A percentile compares a stretch with the other conserved stretches of the same genome.
Conservation (phyloP, 53 echinoderm and acorn worm genomes). For the Pentamera pediparva region DNA sequence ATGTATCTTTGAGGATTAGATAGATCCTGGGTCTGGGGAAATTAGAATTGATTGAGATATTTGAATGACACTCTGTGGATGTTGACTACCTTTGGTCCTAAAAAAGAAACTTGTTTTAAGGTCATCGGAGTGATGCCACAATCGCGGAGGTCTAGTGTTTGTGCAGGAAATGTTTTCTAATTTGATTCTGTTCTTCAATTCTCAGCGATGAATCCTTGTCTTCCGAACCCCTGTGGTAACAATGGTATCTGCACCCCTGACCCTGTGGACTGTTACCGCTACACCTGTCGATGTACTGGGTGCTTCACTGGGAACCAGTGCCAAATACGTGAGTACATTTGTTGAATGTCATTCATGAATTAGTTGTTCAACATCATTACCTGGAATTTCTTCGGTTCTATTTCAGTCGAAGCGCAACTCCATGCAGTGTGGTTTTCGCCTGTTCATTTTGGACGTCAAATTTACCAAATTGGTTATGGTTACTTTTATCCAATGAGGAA, state of each 20-base stretch:
- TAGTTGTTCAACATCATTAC: not conserved
- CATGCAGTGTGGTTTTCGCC: not conserved
- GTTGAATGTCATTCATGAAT: not conserved
- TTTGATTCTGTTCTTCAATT: conserved; percentile 2
- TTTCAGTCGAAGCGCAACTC: not conserved
- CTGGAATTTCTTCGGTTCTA: not conserved
- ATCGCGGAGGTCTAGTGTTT: too few species aligned
- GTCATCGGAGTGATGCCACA: too few species aligned
- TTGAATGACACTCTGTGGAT: too few species aligned
- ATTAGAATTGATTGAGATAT: too few species aligned
- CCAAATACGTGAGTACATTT: conserved; percentile 62
- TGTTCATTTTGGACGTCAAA: not conserved
- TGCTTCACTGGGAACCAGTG: conserved; percentile 85
- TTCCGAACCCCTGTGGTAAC: conserved; percentile 67
- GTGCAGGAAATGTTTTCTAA: not conserved
- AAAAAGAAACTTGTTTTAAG: not conserved
- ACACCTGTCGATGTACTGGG: conserved; percentile 61
- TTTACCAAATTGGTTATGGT: not conserved
- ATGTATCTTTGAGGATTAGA: too few species aligned
- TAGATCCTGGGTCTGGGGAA: too few species aligned
- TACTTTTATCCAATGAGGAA: not conserved
- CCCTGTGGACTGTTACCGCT: conserved; percentile 59
- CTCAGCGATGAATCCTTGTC: conserved; percentile 68
- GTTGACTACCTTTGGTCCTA: not conserved
- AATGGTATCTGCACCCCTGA: conserved; percentile 53